phyloP scores from a whole-genome alignment of 2,113 vertebrate genomes.

The Cisticola juncidis region DNA sequence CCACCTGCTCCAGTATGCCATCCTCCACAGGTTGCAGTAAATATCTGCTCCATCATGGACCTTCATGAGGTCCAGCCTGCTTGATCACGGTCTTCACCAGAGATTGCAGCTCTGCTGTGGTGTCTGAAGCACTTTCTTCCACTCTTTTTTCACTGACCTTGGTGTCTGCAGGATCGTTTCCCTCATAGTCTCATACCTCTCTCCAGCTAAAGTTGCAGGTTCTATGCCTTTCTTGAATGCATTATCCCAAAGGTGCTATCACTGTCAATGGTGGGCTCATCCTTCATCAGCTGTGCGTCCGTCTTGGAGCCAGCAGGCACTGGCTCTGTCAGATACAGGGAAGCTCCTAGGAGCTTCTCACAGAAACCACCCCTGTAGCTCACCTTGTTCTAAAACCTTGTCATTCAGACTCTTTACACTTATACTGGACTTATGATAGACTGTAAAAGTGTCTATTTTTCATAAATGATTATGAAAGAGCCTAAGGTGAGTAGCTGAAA shows the following conservation, averaged over 20 bases:
- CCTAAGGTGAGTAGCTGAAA: neutral
- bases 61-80: neutral
- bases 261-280: neutral
- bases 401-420: neutral
- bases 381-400: neutral
- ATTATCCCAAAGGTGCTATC: neutral
- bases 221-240: neutral
- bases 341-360: neutral
- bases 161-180: fast-evolving
- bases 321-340: neutral
- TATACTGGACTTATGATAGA: neutral
- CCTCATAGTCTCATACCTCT: neutral
- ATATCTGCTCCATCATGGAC: fast-evolving
- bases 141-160: neutral
- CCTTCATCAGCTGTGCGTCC: neutral
- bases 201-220: neutral
- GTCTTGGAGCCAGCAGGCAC: neutral
- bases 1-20: no score
- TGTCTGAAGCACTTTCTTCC: neutral
- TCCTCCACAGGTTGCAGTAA: neutral
- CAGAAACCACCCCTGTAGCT: neutral
- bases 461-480: neutral
- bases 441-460: neutral
- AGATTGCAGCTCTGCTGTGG: neutral
- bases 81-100: no score